A percentile compares a stretch with the other conserved stretches of the same genome.
These are phyloP conservation scores for Lophius piscatorius DNA, from an alignment of 2,113 vertebrate genomes.

Conservation along the genomic window DNA sequence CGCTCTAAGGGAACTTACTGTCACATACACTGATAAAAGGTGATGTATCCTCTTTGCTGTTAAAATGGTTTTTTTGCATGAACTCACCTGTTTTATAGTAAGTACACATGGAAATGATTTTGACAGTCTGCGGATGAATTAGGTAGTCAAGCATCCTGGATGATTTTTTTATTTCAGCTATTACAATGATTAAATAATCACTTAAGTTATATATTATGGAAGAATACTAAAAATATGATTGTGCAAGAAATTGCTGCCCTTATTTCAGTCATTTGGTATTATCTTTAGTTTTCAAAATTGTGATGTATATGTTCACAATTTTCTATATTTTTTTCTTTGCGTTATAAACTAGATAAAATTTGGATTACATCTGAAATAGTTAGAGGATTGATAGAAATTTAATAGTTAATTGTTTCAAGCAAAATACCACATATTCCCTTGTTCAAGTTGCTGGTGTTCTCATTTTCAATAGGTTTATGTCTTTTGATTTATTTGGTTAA, in stretches of 20 bases:
- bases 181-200: background rate
- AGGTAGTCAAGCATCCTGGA: background rate
- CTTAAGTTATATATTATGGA: background rate
- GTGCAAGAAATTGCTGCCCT: too few species aligned
- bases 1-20: constrained; percentile 31
- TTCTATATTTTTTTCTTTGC: background rate
- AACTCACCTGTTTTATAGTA: constrained; percentile 5
- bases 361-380: too few species aligned
- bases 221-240: background rate
- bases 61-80: background rate
- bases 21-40: constrained; percentile 45
- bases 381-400: too few species aligned
- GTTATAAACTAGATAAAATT: too few species aligned
- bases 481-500: background rate
- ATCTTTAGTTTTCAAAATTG: background rate
- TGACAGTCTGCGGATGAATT: constrained; percentile 15
- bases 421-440: too few species aligned
- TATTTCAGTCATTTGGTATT: too few species aligned
- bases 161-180: background rate
- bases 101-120: background rate
- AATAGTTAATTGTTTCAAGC: too few species aligned
- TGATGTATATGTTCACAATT: too few species aligned
- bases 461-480: background rate
- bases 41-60: constrained; percentile 38
- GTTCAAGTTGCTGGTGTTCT: too few species aligned